Evolutionary conservation across 2,797 vertebrate genomes (phyloP), one percentile per base, ranked within the genome.

Genomic region (Sebastes vulpes): DNA sequence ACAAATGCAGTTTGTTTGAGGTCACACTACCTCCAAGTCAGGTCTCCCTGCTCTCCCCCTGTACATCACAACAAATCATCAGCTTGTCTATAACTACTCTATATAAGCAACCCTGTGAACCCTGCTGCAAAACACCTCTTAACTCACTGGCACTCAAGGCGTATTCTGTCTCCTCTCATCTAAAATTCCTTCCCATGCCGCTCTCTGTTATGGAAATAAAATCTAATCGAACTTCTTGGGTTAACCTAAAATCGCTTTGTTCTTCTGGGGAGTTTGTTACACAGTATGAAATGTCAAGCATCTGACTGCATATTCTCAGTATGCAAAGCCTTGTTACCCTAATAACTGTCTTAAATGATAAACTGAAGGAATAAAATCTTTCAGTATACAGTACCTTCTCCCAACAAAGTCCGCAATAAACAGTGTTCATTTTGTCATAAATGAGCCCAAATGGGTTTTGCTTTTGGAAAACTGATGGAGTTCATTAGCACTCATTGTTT

Each of bases 1-100:
- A 96, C 90, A 96, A 96, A 95, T 87, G 92, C 52, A 76, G 89
- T 92, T 94, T 95, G 92, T 92, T 84, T 86, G 79, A 96, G 95
- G 91, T 94, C 83, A 74, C 74, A 64, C 77, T 89, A 75, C 91
- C 90, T 93, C 82, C 63, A 84, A 86, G 91, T 89, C 91, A 90
- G 73, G 74, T 77, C 89, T 61, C 68, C 2, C 68, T 54, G 65
- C 90, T 80, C 72, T 65, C 88, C 76, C 53, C 63, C 25, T 26
- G 71, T 89, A 91, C 81, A 91, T 91, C 88, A 89, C 81, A 86
- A 79, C 85, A 95, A 95, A 89, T 91, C 92, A 94, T 95, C 92
- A 91, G 85, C 89, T 91, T 94, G 82, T 90, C 91, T 87, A 74
- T 85, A 75, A 93, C 87, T 85, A 68, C 91, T 92, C 80, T 81